phyloP scores from a whole-genome alignment of 2,113 vertebrate species.

The Centropus unirufus region DNA sequence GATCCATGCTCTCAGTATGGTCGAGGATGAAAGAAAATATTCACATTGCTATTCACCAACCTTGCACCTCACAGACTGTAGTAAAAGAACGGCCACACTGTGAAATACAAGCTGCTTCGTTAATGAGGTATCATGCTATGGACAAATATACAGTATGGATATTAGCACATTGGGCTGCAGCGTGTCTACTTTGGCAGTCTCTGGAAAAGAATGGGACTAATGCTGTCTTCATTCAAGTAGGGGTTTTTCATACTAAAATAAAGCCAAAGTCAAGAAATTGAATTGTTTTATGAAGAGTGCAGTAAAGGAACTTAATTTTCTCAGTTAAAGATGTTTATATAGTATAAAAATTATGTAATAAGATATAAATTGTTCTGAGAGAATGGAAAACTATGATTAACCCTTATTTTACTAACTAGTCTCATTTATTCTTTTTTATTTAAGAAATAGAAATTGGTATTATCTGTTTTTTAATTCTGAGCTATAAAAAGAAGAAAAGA shows the following conservation, averaged over 20 bases:
- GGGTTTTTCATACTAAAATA: conserved; percentile 6
- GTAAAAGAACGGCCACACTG: conserved; percentile 21
- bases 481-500: conserved; percentile 48
- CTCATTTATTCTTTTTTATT: background rate
- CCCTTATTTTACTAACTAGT: background rate
- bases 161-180: background rate
- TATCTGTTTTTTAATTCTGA: background rate
- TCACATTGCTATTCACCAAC: background rate
- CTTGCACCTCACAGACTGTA: background rate
- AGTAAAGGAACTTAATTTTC: background rate
- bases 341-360: background rate
- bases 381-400: background rate
- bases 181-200: background rate
- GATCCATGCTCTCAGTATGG: background rate
- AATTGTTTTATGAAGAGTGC: background rate
- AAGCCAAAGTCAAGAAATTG: background rate
- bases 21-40: conserved; percentile 67
- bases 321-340: background rate
- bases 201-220: background rate
- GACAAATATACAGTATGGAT: conserved; percentile 22
- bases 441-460: conserved; percentile 18
- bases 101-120: conserved; percentile 68
- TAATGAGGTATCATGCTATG: conserved; percentile 33
- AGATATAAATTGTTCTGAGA: background rate
- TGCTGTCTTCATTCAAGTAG: background rate